Evolutionary conservation across 2,797 vertebrate genomes (phyloP), one percentile per base, ranked within the genome.

Genomic region (Muraenolepis orangiensis): DNA sequence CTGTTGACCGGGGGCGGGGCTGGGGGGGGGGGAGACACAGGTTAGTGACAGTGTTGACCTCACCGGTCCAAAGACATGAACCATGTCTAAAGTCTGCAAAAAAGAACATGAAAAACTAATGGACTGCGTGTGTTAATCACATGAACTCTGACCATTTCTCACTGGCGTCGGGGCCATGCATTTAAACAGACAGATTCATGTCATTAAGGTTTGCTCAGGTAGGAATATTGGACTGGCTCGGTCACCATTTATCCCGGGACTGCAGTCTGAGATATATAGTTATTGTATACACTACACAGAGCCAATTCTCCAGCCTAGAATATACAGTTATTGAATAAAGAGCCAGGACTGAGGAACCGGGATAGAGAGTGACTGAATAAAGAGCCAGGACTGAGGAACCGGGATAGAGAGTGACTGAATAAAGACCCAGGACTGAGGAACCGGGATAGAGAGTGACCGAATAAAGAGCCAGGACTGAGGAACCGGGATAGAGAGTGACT

Each of bases 1-100:
- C 87, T 93, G 91, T 88, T 94, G 93, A 96, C 93, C 85, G 95
- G 95, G 12, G 95, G 87, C 82, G 96, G 96, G 90, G 96, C 97
- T 99, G 86, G 0, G 78, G 78, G 78, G 73, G 74, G 57, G 14
- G 70, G 68, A 81, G 74, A 88, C 70, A 85, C 14, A 29, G 5
- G 18, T 10, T 11, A 10, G n/a, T 23, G 42, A 46, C 42, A 46
- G 16, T 46, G 2, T 46, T 18, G 14, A 46, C 13, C 13, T 18
- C 16, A 46, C n/a, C n/a, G n/a, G 16, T 20, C 13, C 16, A 51
- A 6, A 51, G 16, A 51, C 42, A 51, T n/a, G 1, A 18, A 51
- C 18, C 42, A 51, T 18, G 42, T 51, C 18, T 6, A 18, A 1
- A 46, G 42, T 51, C 14, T 5, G 20, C 42, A 51, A 51, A 51